These are phyloP conservation scores for Toxotes chatareus DNA, from an alignment of 2,113 vertebrate species.

Conservation along the genomic window DNA sequence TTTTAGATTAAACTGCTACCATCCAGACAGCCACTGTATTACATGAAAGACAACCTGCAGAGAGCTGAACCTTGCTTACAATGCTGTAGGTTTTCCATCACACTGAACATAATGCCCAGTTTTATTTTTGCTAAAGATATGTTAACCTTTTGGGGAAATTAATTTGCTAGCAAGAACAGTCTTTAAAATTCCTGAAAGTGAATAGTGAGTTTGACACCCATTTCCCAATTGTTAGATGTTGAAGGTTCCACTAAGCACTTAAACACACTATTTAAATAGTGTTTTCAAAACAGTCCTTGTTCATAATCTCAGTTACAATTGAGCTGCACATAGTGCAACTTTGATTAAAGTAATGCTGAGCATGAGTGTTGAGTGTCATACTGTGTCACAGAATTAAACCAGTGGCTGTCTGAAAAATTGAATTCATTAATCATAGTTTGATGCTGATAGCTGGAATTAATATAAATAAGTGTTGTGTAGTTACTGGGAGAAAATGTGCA, in stretches of 20 bases:
- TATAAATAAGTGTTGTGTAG: neutral
- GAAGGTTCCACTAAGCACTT: neutral
- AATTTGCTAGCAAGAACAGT: neutral
- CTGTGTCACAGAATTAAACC: neutral
- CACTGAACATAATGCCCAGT: neutral
- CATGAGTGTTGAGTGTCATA: neutral
- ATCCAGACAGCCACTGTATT: neutral
- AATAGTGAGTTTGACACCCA: neutral
- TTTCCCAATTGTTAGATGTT: neutral
- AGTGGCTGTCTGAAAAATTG: neutral
- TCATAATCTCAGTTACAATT: neutral
- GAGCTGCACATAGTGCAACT: neutral
- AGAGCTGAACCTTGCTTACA: neutral
- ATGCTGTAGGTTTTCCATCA: neutral
- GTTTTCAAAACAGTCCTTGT: neutral
- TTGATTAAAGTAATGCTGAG: neutral
- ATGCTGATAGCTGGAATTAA: neutral
- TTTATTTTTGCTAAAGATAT: neutral
- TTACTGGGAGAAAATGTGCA: neutral
- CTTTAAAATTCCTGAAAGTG: neutral
- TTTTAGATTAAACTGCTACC: neutral
- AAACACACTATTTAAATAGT: neutral
- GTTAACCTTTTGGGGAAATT: neutral
- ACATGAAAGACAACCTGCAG: neutral
- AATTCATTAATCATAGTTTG: neutral